Evolutionary conservation across 2,113 vertebrate species (phyloP).

Genomic region (Marmota flaviventris): DNA sequence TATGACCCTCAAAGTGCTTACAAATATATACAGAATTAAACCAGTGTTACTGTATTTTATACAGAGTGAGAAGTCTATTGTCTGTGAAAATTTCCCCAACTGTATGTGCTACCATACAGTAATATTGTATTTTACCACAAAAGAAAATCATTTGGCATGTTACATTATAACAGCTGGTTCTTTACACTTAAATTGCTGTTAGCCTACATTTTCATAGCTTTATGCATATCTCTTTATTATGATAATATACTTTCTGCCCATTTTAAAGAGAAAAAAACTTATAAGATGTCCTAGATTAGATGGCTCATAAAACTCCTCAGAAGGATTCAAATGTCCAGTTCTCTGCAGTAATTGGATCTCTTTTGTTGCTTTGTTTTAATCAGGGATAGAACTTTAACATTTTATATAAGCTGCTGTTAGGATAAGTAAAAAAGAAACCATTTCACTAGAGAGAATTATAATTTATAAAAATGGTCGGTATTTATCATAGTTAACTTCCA

Average conservation of each 20-base stretch:
- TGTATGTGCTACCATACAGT: background rate
- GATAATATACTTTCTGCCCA: background rate
- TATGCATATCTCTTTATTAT: background rate
- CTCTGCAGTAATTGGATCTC: background rate
- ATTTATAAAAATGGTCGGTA: background rate
- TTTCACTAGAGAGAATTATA: background rate
- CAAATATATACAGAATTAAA: constrained; percentile 2
- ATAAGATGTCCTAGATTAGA: background rate
- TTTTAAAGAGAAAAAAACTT: background rate
- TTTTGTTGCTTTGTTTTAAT: background rate
- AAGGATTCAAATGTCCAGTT: background rate
- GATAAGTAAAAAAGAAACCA: background rate
- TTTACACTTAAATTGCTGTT: background rate
- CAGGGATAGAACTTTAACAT: background rate
- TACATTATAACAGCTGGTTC: background rate
- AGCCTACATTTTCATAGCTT: constrained; percentile 47
- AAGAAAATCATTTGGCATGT: background rate
- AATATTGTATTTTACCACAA: background rate
- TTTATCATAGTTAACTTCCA: background rate
- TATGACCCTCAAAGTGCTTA: constrained; percentile 8
- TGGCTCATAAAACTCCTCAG: background rate
- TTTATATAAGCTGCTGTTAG: background rate
- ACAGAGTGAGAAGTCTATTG: background rate
- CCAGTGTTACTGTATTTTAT: background rate
- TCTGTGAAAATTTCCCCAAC: background rate